Conservation (phyloP, 2,113 vertebrate genomes). For the Rattus rattus region DNA sequence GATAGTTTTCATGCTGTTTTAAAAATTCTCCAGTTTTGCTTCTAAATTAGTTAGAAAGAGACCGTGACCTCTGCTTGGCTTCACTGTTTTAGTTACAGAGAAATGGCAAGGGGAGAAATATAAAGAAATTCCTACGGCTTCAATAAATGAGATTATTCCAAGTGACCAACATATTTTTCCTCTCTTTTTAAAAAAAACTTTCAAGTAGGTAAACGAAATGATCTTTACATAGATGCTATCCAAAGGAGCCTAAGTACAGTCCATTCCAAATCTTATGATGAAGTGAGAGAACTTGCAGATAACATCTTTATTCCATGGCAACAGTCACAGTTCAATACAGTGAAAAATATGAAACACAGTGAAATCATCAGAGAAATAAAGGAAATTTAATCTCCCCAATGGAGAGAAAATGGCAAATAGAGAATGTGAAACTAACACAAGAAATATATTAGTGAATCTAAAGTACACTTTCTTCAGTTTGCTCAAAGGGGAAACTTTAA, state of each 20-base stretch:
- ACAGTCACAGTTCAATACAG: neutral
- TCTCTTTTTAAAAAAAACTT: neutral
- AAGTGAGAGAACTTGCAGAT: neutral
- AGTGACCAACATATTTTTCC: neutral
- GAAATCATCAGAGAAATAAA: constrained; percentile 36
- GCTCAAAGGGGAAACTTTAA: constrained; percentile 15
- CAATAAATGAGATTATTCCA: constrained; percentile 45
- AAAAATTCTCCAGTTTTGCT: constrained; percentile 76
- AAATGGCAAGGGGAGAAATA: constrained; percentile 30
- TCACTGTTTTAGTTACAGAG: constrained; percentile 51
- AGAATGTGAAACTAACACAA: neutral
- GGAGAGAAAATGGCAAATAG: neutral
- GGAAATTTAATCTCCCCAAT: neutral
- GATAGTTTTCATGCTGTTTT: constrained; percentile 80
- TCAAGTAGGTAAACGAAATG: neutral
- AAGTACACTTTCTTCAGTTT: neutral
- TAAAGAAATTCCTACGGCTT: constrained; percentile 38
- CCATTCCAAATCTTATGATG: neutral
- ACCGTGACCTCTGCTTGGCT: constrained; percentile 68
- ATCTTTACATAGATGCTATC: neutral
- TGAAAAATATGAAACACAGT: neutral
- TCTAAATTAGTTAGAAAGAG: constrained; percentile 74
- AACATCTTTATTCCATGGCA: neutral
- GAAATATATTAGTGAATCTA: neutral
- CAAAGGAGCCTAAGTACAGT: no score